phyloP scores from a whole-genome alignment of 2,113 vertebrate species.

The Elephantulus edwardii region DNA sequence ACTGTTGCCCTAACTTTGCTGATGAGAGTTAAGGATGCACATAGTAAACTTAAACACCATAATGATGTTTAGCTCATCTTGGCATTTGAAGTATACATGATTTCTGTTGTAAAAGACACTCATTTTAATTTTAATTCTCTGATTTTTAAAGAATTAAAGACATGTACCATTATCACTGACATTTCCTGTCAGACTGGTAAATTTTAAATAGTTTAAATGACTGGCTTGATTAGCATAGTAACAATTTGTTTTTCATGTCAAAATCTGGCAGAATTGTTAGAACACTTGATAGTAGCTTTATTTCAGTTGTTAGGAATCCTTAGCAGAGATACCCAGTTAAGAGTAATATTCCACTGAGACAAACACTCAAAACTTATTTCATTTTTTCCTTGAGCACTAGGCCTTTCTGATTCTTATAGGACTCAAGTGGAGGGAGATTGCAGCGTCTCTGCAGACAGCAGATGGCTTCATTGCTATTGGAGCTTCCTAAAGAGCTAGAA shows the following conservation, averaged over 20 bases:
- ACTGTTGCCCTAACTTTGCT: neutral
- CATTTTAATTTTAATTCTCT: neutral
- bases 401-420: too few species aligned
- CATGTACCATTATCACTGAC: neutral
- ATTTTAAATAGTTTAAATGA: neutral
- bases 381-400: too few species aligned
- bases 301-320: neutral
- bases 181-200: slow-evolving; percentile 14
- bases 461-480: too few species aligned
- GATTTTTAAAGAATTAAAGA: neutral
- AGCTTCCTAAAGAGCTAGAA: too few species aligned
- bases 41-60: neutral
- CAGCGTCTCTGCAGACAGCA: too few species aligned
- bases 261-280: neutral
- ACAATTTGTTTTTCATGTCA: neutral
- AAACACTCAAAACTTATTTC: too few species aligned
- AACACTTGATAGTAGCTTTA: neutral
- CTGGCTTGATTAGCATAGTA: neutral
- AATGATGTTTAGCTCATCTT: neutral
- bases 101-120: neutral
- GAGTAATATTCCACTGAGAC: neutral
- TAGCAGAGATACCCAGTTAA: neutral
- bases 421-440: too few species aligned
- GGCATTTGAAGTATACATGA: neutral
- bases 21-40: neutral